These are phyloP conservation scores for Embiotoca jacksoni DNA, from an alignment of 2,113 vertebrate species.

Conservation along the genomic window DNA sequence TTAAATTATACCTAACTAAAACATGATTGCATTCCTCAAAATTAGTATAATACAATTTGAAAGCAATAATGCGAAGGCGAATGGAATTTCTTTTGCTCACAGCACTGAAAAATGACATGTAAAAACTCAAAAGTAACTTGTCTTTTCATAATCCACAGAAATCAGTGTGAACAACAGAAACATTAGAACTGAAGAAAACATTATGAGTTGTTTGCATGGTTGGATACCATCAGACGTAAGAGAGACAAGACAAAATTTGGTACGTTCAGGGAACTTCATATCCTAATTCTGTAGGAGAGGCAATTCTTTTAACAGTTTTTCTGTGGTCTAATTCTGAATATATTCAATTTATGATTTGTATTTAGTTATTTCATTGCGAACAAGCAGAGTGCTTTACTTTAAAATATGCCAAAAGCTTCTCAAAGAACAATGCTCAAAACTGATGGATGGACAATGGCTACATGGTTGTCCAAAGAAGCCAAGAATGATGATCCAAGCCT, in stretches of 20 bases:
- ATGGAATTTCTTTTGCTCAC: not conserved
- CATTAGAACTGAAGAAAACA: not conserved
- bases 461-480: no score
- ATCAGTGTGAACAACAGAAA: not conserved
- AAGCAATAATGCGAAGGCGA: not conserved
- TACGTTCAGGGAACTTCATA: not conserved
- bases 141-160: no score
- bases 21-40: constrained; percentile 10
- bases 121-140: not conserved
- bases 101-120: not conserved
- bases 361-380: no score
- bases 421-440: no score
- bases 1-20: not conserved
- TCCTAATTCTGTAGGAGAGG: no score
- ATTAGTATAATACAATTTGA: not conserved
- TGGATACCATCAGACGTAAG: not conserved
- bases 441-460: no score
- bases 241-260: not conserved
- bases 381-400: no score
- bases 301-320: no score
- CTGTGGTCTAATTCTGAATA: no score
- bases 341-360: no score
- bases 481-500: no score
- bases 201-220: not conserved
- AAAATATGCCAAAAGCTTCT: no score